phyloP scores from a whole-genome alignment of 2,797 vertebrate genomes.

The Morus bassanus region DNA sequence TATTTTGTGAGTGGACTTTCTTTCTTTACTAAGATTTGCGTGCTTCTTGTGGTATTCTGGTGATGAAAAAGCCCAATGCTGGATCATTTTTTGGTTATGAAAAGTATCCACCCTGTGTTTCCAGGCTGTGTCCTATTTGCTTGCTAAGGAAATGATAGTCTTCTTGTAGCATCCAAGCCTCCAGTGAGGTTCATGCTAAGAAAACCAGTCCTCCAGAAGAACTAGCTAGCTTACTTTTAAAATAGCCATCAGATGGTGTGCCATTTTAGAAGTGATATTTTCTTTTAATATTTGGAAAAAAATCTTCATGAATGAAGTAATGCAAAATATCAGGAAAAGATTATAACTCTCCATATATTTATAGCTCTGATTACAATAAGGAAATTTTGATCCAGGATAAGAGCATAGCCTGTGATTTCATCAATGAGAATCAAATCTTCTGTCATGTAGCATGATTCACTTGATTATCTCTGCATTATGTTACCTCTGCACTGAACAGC shows the following conservation, averaged over 20 bases:
- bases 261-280: neutral
- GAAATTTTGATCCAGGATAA: neutral
- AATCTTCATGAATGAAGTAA: neutral
- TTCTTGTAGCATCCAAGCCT: constrained; percentile 7
- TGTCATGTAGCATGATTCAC: neutral
- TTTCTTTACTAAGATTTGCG: constrained; percentile 11
- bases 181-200: neutral
- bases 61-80: constrained; percentile 27
- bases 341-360: neutral
- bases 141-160: constrained; percentile 47
- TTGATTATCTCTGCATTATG: neutral
- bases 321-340: neutral
- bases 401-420: neutral
- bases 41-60: constrained; percentile 25
- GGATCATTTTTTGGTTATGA: constrained; percentile 12
- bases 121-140: constrained; percentile 7
- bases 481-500: neutral
- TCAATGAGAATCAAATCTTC: neutral
- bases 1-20: constrained; percentile 24
- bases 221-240: neutral
- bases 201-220: neutral
- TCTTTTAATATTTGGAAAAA: neutral
- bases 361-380: neutral
- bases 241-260: neutral
- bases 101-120: neutral